Evolutionary conservation across 1,140 invertebrate species (phyloP).

Genomic region (Thaumatotibia leucotreta): DNA sequence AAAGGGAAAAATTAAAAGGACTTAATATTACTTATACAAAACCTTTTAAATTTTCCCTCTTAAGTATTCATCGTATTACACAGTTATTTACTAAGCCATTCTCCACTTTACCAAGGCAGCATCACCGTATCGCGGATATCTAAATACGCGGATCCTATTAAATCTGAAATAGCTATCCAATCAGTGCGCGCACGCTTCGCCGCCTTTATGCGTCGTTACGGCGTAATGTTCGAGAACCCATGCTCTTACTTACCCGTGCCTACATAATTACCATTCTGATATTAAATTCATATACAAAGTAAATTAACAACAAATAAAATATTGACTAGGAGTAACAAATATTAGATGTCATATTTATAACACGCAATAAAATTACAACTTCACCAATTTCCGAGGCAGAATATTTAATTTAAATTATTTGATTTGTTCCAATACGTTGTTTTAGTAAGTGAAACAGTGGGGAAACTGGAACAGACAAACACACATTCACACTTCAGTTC

Average conservation of each 20-base stretch:
- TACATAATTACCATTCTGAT: neutral
- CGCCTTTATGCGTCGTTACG: constrained; percentile 54
- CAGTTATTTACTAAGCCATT: neutral
- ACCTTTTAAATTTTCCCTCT: no score
- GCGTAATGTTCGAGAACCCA: constrained; percentile 15
- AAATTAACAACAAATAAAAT: neutral
- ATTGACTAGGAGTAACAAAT: neutral
- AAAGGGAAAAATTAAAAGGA: no score
- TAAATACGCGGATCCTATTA: constrained; percentile 60
- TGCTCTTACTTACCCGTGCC: neutral
- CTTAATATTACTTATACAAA: no score
- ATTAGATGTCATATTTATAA: no score
- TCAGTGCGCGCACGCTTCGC: constrained; percentile 45
- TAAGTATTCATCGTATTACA: neutral
- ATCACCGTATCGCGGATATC: constrained; percentile 38
- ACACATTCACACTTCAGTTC: no score
- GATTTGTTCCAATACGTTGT: no score
- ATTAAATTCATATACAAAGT: neutral
- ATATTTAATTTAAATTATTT: no score
- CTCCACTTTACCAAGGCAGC: constrained; percentile 2
- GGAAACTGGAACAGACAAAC: no score
- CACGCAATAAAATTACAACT: no score
- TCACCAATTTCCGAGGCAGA: no score
- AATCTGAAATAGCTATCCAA: constrained; percentile 67
- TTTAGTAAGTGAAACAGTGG: no score